These are phyloP conservation scores for Siphonodentalium dalli DNA, from an alignment of 2,888 invertebrate genomes.

Conservation along the genomic window DNA sequence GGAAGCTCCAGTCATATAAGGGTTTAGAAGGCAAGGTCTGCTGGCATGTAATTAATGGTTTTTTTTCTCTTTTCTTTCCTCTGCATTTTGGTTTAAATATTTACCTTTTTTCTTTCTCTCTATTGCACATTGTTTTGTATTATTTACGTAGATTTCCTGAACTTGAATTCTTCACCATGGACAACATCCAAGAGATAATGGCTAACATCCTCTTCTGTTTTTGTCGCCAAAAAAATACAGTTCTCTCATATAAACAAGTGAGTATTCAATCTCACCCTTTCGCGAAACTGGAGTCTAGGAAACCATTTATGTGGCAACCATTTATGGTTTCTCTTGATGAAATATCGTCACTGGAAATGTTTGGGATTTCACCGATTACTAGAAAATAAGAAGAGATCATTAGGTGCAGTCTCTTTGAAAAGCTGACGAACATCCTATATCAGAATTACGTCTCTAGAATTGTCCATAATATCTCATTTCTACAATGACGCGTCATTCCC, in stretches of 20 bases:
- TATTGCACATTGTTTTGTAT: background rate
- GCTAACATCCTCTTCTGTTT: constrained; percentile 71
- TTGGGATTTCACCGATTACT: too few species aligned
- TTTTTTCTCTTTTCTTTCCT: background rate
- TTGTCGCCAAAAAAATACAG: constrained; percentile 73
- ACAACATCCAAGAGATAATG: constrained; percentile 77
- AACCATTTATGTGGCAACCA: too few species aligned
- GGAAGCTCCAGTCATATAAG: background rate
- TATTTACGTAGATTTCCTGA: constrained; percentile 77
- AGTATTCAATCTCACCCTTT: constrained; percentile 3
- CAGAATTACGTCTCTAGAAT: too few species aligned
- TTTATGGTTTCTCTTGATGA: too few species aligned
- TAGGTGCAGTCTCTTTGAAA: too few species aligned
- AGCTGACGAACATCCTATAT: too few species aligned
- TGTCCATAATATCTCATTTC: too few species aligned
- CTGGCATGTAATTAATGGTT: background rate
- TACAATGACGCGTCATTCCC: too few species aligned
- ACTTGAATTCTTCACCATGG: constrained; percentile 77
- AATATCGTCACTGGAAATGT: too few species aligned
- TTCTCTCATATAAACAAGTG: constrained; percentile 78
- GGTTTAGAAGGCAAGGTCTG: background rate
- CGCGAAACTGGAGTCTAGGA: too few species aligned
- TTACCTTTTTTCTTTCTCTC: constrained; percentile 1
- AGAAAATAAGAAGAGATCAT: too few species aligned
- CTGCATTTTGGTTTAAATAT: background rate